A percentile compares a stretch with the other conserved stretches of the same genome.
Conservation (phyloP, 35 echinoderm and acorn worm species). For the Heliocidaris tuberculata region DNA sequence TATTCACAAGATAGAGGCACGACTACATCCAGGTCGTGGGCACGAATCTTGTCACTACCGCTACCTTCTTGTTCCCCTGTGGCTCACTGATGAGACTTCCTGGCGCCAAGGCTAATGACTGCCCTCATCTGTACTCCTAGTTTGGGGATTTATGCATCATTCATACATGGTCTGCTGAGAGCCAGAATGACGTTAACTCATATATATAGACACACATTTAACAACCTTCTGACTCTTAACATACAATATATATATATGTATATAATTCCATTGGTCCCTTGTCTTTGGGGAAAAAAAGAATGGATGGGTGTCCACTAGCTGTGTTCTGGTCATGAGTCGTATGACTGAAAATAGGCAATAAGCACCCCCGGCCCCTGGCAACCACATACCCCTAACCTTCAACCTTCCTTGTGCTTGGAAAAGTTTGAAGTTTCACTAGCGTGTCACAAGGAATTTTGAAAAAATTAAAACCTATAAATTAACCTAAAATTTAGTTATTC, state of each 20-base stretch:
- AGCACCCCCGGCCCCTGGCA: no score
- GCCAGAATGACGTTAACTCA: no score
- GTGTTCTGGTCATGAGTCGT: background rate
- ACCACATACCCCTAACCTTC: no score
- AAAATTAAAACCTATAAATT: no score
- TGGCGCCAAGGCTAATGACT: background rate
- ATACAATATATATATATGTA: no score
- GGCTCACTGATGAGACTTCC: background rate
- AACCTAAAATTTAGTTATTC: no score
- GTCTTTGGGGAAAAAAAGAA: background rate
- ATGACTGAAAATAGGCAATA: background rate
- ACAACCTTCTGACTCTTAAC: no score
- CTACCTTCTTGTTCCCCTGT: slow-evolving; percentile 4
- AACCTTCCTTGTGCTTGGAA: no score
- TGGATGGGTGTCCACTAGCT: background rate
- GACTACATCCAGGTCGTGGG: background rate
- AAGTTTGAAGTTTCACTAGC: no score
- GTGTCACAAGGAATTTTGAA: no score
- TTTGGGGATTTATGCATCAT: background rate
- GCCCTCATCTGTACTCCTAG: background rate
- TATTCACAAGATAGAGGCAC: background rate
- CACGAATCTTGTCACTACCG: background rate
- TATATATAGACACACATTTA: no score
- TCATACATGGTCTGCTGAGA: background rate
- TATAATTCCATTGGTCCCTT: background rate